Conservation (phyloP, 2,797 vertebrate species). For the Urophycis tenuis region DNA sequence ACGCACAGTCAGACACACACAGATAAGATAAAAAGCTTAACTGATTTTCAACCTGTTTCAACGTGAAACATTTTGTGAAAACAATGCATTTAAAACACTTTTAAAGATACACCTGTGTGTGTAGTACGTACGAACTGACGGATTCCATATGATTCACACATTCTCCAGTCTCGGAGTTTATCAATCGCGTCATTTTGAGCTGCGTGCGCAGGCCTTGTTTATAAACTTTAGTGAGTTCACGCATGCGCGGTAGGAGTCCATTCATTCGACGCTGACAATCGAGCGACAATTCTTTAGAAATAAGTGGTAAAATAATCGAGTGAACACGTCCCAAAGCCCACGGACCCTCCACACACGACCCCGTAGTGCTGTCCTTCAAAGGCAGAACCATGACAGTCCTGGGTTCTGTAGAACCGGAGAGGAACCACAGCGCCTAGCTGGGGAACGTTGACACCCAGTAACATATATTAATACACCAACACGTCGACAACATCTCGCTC, state of each 20-base stretch:
- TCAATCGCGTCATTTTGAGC: neutral
- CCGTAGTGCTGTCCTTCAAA: neutral
- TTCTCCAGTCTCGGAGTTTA: too few species aligned
- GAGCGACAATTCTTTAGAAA: neutral
- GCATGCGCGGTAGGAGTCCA: neutral
- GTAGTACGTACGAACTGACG: neutral
- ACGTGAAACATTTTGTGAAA: neutral
- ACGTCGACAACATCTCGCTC: neutral
- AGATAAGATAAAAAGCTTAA: neutral
- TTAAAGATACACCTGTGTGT: too few species aligned
- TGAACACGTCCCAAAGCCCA: neutral
- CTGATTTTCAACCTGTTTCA: neutral
- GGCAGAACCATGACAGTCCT: neutral
- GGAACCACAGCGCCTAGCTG: neutral
- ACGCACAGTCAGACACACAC: neutral
- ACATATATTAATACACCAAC: too few species aligned
- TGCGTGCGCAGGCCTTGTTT: neutral
- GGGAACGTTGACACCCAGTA: neutral
- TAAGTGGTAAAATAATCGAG: neutral
- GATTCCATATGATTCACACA: neutral
- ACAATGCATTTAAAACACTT: neutral
- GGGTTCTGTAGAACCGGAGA: neutral
- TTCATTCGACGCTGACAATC: neutral
- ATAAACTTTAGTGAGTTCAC: neutral
- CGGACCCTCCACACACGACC: neutral